Evolutionary conservation across 2,888 invertebrate genomes (phyloP).

Genomic region (Dromius quadrimaculatus): DNA sequence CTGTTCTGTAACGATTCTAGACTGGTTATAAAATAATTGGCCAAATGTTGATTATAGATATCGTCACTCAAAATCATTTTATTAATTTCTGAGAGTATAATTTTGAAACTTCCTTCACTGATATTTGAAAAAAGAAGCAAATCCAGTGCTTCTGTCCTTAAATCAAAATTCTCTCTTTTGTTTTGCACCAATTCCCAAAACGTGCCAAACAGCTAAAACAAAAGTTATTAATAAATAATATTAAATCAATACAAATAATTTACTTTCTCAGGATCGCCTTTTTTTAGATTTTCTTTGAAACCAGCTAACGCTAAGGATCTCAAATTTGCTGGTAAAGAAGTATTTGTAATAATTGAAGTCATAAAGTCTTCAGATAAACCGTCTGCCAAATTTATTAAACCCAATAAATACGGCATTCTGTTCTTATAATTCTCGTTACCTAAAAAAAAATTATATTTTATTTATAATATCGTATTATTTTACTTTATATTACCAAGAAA

Average conservation of each 20-base stretch:
- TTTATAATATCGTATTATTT: slow-evolving; percentile 9
- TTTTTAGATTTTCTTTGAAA: slow-evolving; percentile 3
- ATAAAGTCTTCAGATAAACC: background rate
- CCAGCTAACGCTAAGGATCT: slow-evolving; percentile 24
- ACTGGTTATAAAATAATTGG: slow-evolving; percentile 9
- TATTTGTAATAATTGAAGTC: background rate
- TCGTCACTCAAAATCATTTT: background rate
- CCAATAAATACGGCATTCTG: slow-evolving; percentile 10
- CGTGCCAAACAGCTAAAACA: slow-evolving; percentile 69
- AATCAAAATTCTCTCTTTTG: slow-evolving; percentile 74
- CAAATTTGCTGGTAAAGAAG: background rate
- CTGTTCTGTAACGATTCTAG: slow-evolving; percentile 20
- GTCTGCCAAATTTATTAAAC: slow-evolving; percentile 2
- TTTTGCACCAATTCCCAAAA: slow-evolving; percentile 78
- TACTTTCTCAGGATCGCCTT: background rate
- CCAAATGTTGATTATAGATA: slow-evolving; percentile 11
- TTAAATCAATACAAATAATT: background rate
- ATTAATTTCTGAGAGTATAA: background rate
- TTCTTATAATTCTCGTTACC: background rate
- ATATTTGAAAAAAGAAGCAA: slow-evolving; percentile 75
- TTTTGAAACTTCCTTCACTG: background rate
- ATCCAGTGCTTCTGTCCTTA: slow-evolving; percentile 77
- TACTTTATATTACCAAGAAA: background rate
- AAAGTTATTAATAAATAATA: background rate
- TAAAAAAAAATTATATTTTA: background rate